These are phyloP conservation scores for Eolophus roseicapilla DNA, from an alignment of 2,113 vertebrate species.

Conservation along the genomic window DNA sequence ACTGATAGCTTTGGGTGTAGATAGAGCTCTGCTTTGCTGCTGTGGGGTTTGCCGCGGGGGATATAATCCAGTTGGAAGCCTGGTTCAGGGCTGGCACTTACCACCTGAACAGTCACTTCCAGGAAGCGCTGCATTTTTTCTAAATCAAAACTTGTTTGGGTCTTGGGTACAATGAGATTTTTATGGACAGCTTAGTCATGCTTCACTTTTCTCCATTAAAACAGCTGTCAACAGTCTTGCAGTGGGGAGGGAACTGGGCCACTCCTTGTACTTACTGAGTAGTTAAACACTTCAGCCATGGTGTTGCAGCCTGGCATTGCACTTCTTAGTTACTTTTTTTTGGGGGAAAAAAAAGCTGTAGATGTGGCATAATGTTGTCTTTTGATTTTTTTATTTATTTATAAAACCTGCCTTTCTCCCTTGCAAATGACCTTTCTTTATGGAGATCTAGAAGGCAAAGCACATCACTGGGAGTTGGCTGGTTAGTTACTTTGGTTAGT, in stretches of 20 bases:
- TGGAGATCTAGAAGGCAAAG: constrained; percentile 20
- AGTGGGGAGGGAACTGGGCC: not conserved
- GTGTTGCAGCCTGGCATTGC: not conserved
- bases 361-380: not conserved
- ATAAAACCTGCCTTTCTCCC: not conserved
- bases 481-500: constrained; percentile 22
- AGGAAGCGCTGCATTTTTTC: not conserved
- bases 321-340: not conserved
- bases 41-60: not conserved
- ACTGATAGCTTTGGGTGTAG: not conserved
- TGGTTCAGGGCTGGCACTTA: not conserved
- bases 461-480: constrained; percentile 34
- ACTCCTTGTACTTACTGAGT: not conserved
- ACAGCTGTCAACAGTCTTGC: constrained; percentile 2
- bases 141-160: not conserved
- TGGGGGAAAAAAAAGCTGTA: not conserved
- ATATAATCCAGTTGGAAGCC: not conserved
- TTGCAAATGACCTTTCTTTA: constrained; percentile 55
- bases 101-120: not conserved
- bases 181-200: constrained; percentile 28
- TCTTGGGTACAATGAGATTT: not conserved
- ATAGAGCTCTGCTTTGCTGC: not conserved
- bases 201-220: not conserved
- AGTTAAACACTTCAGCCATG: not conserved
- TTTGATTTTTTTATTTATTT: not conserved